These are phyloP conservation scores for Rhinichthys osculus DNA, from an alignment of 2,797 vertebrate genomes.

Conservation along the genomic window DNA sequence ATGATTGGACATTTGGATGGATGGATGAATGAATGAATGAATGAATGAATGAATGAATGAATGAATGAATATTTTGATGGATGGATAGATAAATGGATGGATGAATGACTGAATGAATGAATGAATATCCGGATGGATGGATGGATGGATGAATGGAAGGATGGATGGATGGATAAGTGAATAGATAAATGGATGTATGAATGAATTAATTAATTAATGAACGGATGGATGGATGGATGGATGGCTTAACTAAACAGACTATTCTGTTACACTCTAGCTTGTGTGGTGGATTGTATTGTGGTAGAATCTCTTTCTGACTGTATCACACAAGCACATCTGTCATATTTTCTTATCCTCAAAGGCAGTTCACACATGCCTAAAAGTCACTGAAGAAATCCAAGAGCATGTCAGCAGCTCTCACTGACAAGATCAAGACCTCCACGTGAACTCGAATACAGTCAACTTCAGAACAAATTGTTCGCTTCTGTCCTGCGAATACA, in stretches of 20 bases:
- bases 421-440: not conserved
- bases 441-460: slow-evolving; percentile 17
- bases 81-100: too few relatives aligned
- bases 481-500: slow-evolving; percentile 26
- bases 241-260: not conserved
- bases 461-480: slow-evolving; percentile 22
- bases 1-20: too few relatives aligned
- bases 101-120: accelerated
- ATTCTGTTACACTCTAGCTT: not conserved
- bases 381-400: not conserved
- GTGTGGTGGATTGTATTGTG: not conserved
- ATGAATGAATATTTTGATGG: too few relatives aligned
- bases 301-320: not conserved
- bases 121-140: accelerated
- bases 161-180: too few relatives aligned
- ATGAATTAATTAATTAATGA: too few relatives aligned
- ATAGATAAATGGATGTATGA: too few relatives aligned
- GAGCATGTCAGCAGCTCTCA: not conserved
- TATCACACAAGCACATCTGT: not conserved
- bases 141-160: too few relatives aligned
- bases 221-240: not conserved
- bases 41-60: too few relatives aligned
- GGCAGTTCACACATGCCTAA: not conserved
- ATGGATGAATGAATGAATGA: too few relatives aligned
- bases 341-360: not conserved